Evolutionary conservation across 2,113 vertebrate genomes (phyloP).

Genomic region (Sialia sialis): DNA sequence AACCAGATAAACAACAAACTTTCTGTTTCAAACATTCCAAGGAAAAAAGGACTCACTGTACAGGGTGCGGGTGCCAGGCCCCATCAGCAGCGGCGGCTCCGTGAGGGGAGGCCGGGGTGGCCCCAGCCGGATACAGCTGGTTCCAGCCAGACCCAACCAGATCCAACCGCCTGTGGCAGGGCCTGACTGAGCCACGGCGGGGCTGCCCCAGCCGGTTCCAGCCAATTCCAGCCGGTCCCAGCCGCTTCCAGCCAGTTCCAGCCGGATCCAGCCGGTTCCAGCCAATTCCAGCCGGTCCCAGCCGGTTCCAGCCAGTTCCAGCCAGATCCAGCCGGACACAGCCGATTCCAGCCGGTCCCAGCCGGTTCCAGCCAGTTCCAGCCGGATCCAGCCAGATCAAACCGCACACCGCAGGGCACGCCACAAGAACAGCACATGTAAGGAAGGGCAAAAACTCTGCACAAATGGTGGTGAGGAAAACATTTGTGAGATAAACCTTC

Average conservation of each 20-base stretch:
- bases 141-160: accelerated
- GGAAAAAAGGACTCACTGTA: background rate
- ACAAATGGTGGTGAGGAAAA: background rate
- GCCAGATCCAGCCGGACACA: accelerated
- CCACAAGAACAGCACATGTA: accelerated
- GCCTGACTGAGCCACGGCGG: no score
- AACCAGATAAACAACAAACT: background rate
- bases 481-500: background rate
- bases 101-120: accelerated
- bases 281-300: background rate
- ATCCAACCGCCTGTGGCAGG: accelerated
- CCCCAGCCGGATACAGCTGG: accelerated
- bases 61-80: accelerated
- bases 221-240: accelerated
- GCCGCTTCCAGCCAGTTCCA: no score
- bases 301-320: background rate
- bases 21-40: background rate
- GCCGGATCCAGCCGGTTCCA: no score
- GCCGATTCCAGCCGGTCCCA: accelerated
- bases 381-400: accelerated
- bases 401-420: accelerated
- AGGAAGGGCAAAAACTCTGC: accelerated
- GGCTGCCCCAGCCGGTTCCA: accelerated
- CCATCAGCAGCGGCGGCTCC: accelerated
- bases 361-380: accelerated